phyloP scores from a whole-genome alignment of 1,140 invertebrate species.

The Cecropterus lyciades region DNA sequence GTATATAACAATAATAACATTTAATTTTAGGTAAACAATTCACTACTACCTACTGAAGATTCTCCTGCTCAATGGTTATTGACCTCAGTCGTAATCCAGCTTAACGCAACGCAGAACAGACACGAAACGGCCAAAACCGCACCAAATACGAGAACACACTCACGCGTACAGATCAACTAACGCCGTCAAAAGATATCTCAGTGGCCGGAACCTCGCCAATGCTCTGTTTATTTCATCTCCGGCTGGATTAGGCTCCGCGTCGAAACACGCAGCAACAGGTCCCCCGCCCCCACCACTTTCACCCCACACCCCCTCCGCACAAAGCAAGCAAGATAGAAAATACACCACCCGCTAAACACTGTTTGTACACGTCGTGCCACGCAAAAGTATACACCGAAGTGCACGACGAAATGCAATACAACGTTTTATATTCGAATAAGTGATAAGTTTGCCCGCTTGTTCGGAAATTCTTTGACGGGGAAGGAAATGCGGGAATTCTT shows the following conservation, averaged over 20 bases:
- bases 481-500: conserved; percentile 10
- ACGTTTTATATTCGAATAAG: conserved; percentile 28
- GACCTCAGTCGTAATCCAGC: background rate
- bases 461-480: conserved; percentile 22
- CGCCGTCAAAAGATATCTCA: conserved; percentile 48
- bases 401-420: conserved; percentile 27
- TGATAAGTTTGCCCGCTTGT: conserved; percentile 24
- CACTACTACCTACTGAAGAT: no score
- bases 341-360: conserved; percentile 51
- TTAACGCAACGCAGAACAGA: background rate
- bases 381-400: conserved; percentile 50
- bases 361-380: conserved; percentile 50
- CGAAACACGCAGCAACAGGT: conserved; percentile 65
- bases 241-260: conserved; percentile 62
- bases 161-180: background rate
- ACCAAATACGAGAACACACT: background rate
- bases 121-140: background rate
- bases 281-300: conserved; percentile 24
- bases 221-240: conserved; percentile 71
- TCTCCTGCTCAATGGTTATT: background rate
- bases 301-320: conserved; percentile 22
- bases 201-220: conserved; percentile 47
- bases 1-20: no score
- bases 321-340: conserved; percentile 60
- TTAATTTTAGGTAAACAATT: no score